Percentiles rank a stretch among this genome's conserved stretches.
Conservation (phyloP, 2,113 vertebrate species). For the Xenus cinereus region DNA sequence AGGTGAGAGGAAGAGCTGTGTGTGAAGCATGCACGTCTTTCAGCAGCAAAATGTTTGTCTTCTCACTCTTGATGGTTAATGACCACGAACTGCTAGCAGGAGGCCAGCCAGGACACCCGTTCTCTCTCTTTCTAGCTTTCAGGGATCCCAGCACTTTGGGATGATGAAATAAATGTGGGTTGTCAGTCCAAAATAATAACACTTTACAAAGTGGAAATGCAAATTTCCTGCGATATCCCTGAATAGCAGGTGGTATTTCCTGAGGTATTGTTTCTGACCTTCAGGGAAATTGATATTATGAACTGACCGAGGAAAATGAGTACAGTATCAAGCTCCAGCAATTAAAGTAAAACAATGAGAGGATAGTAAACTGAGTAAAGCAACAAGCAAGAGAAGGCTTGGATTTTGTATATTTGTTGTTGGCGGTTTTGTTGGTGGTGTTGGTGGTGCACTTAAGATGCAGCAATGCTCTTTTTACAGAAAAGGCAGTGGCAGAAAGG, state of each 20-base stretch:
- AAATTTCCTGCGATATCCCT: constrained; percentile 70
- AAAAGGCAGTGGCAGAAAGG: background rate
- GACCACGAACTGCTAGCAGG: constrained; percentile 2
- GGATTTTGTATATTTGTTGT: background rate
- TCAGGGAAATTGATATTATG: constrained; percentile 61
- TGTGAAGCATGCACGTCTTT: background rate
- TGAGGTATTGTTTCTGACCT: constrained; percentile 71
- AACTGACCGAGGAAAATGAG: constrained; percentile 60
- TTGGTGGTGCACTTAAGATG: background rate
- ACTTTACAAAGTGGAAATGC: constrained; percentile 66
- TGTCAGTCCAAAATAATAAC: constrained; percentile 57
- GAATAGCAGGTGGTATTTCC: constrained; percentile 74
- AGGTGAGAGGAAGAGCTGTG: background rate
- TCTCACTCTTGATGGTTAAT: constrained; percentile 26
- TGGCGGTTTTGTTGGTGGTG: background rate
- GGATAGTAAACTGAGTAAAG: background rate
- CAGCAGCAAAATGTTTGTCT: background rate
- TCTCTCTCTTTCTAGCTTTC: constrained; percentile 13
- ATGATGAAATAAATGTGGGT: constrained; percentile 23
- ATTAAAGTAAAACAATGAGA: constrained; percentile 48
- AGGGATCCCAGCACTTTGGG: background rate
- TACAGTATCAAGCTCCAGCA: constrained; percentile 14
- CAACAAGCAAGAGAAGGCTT: background rate
- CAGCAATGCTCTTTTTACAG: background rate
- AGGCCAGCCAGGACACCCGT: background rate